Evolutionary conservation across 1,140 invertebrate species (phyloP).

Genomic region (Drosophila suzukii): DNA sequence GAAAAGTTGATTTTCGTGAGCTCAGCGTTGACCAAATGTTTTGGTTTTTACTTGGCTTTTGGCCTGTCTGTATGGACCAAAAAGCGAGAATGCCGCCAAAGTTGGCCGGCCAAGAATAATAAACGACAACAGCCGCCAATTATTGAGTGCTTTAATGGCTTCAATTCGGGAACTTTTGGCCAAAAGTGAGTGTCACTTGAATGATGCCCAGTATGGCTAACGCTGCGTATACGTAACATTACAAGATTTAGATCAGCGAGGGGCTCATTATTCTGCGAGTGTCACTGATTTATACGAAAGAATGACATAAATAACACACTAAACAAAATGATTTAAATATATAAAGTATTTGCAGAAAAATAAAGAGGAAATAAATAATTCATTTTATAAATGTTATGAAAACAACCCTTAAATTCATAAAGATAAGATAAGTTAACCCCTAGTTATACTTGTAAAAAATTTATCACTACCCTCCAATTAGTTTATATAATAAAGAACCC

Average conservation of each 20-base stretch:
- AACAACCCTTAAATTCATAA: too few species aligned
- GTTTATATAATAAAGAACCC: neutral
- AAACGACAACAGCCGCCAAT: conserved; percentile 67
- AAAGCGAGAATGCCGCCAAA: conserved; percentile 38
- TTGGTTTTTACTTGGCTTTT: conserved; percentile 42
- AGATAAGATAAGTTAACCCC: too few species aligned
- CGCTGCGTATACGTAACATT: conserved; percentile 50
- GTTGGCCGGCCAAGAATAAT: conserved; percentile 30
- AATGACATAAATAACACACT: neutral
- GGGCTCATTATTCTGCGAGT: neutral
- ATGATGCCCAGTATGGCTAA: conserved; percentile 2
- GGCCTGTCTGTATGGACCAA: conserved; percentile 17
- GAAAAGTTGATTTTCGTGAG: conserved; percentile 73
- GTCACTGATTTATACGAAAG: neutral
- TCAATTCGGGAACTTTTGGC: conserved; percentile 16
- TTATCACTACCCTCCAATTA: too few species aligned
- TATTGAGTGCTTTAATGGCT: conserved; percentile 51
- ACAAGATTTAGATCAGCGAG: neutral
- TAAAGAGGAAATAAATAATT: too few species aligned
- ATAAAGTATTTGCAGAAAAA: too few species aligned
- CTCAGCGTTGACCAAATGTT: conserved; percentile 63
- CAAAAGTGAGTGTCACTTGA: conserved; percentile 36
- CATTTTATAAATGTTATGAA: too few species aligned
- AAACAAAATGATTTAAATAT: too few species aligned
- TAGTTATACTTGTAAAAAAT: too few species aligned